Percentiles rank a stretch among this genome's conserved stretches.
Conservation (phyloP, 1,140 invertebrate genomes). For the Heliconius himera region DNA sequence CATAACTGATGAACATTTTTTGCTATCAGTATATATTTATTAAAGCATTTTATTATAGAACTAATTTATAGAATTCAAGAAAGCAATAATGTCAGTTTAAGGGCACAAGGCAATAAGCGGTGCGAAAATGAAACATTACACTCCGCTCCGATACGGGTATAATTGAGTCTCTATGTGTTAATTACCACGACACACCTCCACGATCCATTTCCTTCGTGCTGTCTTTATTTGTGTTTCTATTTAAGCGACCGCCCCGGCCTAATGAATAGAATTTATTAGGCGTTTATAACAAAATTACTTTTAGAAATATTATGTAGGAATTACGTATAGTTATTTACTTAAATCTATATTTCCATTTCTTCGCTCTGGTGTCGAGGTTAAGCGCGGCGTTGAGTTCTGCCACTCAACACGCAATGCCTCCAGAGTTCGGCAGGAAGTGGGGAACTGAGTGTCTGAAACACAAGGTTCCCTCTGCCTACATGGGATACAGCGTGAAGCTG, state of each 20-base stretch:
- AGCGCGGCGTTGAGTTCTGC: no score
- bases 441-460: no score
- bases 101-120: constrained; percentile 49
- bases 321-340: no score
- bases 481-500: no score
- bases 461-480: no score
- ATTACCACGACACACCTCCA: constrained; percentile 58
- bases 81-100: constrained; percentile 27
- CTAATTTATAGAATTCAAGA: not conserved
- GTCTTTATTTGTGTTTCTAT: constrained; percentile 53
- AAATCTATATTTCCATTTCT: no score
- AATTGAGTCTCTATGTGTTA: constrained; percentile 71
- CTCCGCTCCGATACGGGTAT: constrained; percentile 62
- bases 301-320: no score
- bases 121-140: constrained; percentile 64
- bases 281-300: not conserved
- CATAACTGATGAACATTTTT: constrained; percentile 23
- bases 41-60: not conserved
- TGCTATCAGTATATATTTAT: not conserved
- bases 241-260: constrained; percentile 21
- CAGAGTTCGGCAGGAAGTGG: no score
- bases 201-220: constrained; percentile 55
- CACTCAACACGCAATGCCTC: no score
- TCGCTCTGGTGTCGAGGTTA: no score
- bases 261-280: constrained; percentile 21